A percentile compares a stretch with the other conserved stretches of the same genome.
Conservation (phyloP, 2,888 invertebrate species). For the Teinopalpus imperialis region DNA sequence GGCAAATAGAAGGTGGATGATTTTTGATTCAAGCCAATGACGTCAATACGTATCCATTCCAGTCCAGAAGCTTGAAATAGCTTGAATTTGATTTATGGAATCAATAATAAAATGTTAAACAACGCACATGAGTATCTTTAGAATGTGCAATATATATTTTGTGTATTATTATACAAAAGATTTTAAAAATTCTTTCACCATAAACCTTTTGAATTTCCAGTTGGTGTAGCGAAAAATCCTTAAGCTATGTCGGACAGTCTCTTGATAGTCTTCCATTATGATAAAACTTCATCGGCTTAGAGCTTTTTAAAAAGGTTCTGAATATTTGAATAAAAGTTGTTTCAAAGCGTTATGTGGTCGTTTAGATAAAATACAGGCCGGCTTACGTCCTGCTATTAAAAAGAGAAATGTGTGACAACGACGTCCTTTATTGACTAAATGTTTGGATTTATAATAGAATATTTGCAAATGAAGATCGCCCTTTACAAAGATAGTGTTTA, state of each 20-base stretch:
- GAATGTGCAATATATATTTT: too few relatives aligned
- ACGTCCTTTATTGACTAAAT: conserved; percentile 18
- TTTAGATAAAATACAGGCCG: conserved; percentile 18
- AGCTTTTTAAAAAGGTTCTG: conserved; percentile 9
- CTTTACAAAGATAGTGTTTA: neutral
- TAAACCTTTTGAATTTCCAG: too few relatives aligned
- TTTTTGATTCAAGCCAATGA: too few relatives aligned
- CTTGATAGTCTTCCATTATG: conserved; percentile 13
- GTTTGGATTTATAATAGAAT: neutral
- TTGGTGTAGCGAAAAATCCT: too few relatives aligned
- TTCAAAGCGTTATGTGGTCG: neutral
- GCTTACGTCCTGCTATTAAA: conserved; percentile 15
- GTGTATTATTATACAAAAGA: too few relatives aligned
- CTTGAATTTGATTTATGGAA: too few relatives aligned
- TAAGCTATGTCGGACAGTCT: too few relatives aligned
- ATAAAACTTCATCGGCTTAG: conserved; percentile 12
- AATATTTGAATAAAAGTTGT: conserved; percentile 11
- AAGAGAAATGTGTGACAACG: conserved; percentile 14
- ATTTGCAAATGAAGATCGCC: neutral
- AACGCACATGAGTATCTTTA: too few relatives aligned
- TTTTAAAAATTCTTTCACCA: neutral
- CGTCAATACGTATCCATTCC: too few relatives aligned
- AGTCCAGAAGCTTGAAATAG: too few relatives aligned
- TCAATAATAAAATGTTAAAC: too few relatives aligned
- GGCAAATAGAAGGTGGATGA: too few relatives aligned